These are phyloP conservation scores for Caprella mutica DNA, from an alignment of 2,888 invertebrate species.

Conservation along the genomic window DNA sequence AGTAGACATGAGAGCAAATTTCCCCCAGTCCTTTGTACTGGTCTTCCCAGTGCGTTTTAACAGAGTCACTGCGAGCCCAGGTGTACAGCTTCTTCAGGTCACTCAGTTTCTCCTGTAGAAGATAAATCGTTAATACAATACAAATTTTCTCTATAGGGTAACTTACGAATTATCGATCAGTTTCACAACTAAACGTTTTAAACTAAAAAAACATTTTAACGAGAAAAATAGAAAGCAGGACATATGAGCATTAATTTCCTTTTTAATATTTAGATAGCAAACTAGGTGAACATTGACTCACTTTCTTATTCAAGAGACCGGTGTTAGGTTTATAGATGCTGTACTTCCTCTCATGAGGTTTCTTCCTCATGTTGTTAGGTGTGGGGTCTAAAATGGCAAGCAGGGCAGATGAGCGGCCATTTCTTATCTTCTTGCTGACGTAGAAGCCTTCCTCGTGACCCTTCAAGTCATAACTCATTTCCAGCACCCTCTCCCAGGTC, in stretches of 20 bases:
- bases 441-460: slow-evolving; percentile 83
- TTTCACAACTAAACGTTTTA: no score
- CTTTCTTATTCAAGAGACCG: slow-evolving; percentile 61
- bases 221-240: no score
- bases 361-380: slow-evolving; percentile 44
- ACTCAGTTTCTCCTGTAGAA: no score
- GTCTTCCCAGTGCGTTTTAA: slow-evolving; percentile 75
- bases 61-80: no score
- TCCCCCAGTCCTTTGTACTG: slow-evolving; percentile 74
- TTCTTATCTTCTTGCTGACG: slow-evolving; percentile 53
- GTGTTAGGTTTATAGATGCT: slow-evolving; percentile 72
- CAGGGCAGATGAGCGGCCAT: slow-evolving; percentile 52
- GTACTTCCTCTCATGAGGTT: slow-evolving; percentile 44
- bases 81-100: no score
- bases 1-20: slow-evolving; percentile 85
- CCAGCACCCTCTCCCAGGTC: slow-evolving; percentile 60
- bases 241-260: no score
- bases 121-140: no score
- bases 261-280: no score
- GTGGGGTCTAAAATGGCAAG: slow-evolving; percentile 61
- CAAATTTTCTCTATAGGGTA: no score
- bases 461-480: slow-evolving; percentile 58
- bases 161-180: no score
- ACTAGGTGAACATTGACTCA: no score
- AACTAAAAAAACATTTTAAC: no score